Percentiles rank a stretch among this genome's conserved stretches.
Evolutionary conservation across 2,888 invertebrate genomes (phyloP).

Genomic region (Gymnosoma rotundatum): DNA sequence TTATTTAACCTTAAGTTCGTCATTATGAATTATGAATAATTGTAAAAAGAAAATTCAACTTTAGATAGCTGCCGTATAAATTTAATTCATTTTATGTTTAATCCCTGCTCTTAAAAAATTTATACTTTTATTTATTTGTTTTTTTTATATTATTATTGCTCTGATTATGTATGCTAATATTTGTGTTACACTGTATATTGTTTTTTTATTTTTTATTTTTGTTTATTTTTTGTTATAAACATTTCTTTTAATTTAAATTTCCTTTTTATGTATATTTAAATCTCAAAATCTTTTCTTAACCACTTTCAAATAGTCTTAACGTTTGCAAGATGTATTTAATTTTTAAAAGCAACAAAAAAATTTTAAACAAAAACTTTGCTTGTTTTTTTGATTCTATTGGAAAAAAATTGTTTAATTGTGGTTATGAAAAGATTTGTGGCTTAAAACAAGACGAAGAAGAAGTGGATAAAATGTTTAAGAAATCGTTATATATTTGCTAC

Average conservation of each 20-base stretch:
- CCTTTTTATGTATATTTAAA: background rate
- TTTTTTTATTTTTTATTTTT: too few relatives aligned
- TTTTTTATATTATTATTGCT: too few relatives aligned
- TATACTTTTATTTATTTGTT: too few relatives aligned
- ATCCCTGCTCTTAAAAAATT: too few relatives aligned
- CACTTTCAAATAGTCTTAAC: slow-evolving; percentile 11
- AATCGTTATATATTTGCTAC: background rate
- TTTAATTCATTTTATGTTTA: too few relatives aligned
- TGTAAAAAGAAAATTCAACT: too few relatives aligned
- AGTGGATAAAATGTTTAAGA: background rate
- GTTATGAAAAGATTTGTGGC: slow-evolving; percentile 69
- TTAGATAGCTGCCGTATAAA: too few relatives aligned
- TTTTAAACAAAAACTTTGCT: slow-evolving; percentile 17
- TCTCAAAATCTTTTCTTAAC: background rate
- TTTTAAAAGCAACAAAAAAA: background rate
- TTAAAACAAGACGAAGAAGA: slow-evolving; percentile 11
- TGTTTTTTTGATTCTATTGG: background rate
- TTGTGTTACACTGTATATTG: too few relatives aligned
- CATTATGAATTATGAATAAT: too few relatives aligned
- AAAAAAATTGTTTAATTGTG: slow-evolving; percentile 65
- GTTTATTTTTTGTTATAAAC: background rate
- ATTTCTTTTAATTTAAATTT: background rate
- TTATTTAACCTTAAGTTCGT: too few relatives aligned
- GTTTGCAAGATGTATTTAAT: background rate
- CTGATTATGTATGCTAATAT: too few relatives aligned